phyloP scores from a whole-genome alignment of 2,797 vertebrate species.

The Alosa sapidissima region DNA sequence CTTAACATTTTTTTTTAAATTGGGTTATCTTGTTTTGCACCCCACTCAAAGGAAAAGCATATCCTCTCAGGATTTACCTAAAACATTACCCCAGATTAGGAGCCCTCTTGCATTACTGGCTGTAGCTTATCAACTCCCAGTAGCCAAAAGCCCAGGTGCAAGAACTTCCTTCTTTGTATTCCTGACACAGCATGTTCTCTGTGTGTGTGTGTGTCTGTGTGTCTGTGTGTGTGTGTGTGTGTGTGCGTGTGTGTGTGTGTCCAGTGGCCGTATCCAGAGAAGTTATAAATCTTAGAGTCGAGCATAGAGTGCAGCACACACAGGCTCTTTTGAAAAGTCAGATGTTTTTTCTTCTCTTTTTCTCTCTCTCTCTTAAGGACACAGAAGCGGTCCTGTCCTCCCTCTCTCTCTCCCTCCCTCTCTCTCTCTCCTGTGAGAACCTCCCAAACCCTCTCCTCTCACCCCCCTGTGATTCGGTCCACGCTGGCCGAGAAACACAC shows the following conservation, averaged over 20 bases:
- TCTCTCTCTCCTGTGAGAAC: not conserved
- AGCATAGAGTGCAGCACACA: slow-evolving; percentile 7
- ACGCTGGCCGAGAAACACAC: not conserved
- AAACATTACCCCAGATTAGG: not conserved
- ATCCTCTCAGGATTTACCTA: not conserved
- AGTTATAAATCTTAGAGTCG: not conserved
- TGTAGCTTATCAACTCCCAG: not conserved
- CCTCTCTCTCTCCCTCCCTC: not conserved
- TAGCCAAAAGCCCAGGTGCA: not conserved
- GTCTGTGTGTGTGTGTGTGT: not conserved
- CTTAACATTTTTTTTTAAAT: slow-evolving; percentile 11
- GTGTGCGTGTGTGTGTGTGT: not conserved
- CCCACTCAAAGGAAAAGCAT: not conserved
- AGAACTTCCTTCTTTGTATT: not conserved
- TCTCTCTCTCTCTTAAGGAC: not conserved
- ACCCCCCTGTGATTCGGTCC: not conserved
- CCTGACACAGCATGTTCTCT: not conserved
- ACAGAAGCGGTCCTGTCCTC: not conserved
- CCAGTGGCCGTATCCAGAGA: not conserved
- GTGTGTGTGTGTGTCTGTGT: not conserved
- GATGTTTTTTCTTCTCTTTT: not conserved
- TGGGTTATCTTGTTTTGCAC: not conserved
- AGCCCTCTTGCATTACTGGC: not conserved
- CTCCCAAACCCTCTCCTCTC: not conserved
- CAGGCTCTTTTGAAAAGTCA: slow-evolving; percentile 1